A percentile compares a stretch with the other conserved stretches of the same genome.
Evolutionary conservation across 2,113 vertebrate genomes (phyloP).

Genomic region (Oxyruncus cristatus): DNA sequence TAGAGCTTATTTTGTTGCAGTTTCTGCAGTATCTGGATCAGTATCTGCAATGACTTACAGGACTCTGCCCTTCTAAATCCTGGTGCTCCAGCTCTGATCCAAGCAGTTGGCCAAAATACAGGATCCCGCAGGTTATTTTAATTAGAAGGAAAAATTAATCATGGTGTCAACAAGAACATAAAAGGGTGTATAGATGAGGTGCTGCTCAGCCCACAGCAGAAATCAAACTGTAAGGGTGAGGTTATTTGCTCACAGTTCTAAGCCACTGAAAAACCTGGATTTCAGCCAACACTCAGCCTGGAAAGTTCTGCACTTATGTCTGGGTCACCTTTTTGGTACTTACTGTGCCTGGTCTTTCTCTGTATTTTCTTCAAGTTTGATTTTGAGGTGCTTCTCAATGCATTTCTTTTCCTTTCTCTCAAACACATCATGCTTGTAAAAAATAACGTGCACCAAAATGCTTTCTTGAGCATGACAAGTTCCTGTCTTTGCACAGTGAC

Average conservation of each 20-base stretch:
- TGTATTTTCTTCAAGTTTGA: not conserved
- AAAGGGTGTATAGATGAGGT: not conserved
- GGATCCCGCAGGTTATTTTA: not conserved
- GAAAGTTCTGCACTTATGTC: not conserved
- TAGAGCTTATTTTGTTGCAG: not conserved
- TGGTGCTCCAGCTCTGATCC: not conserved
- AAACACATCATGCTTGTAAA: fast-evolving
- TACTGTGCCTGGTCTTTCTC: not conserved
- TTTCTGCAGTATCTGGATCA: not conserved
- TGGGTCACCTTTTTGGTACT: not conserved
- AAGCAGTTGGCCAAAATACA: not conserved
- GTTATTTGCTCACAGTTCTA: not conserved
- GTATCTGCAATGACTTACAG: not conserved
- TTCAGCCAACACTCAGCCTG: not conserved
- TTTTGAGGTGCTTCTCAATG: not conserved
- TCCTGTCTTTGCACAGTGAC: not conserved
- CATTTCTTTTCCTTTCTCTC: not conserved
- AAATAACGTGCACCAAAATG: not conserved
- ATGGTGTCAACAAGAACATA: not conserved
- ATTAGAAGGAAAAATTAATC: not conserved
- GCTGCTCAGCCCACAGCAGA: not conserved
- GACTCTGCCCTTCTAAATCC: not conserved
- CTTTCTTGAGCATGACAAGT: not conserved
- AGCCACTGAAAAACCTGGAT: not conserved
- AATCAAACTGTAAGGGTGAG: not conserved